These are phyloP conservation scores for Mastomys coucha DNA, from an alignment of 2,113 vertebrate species.

Conservation along the genomic window DNA sequence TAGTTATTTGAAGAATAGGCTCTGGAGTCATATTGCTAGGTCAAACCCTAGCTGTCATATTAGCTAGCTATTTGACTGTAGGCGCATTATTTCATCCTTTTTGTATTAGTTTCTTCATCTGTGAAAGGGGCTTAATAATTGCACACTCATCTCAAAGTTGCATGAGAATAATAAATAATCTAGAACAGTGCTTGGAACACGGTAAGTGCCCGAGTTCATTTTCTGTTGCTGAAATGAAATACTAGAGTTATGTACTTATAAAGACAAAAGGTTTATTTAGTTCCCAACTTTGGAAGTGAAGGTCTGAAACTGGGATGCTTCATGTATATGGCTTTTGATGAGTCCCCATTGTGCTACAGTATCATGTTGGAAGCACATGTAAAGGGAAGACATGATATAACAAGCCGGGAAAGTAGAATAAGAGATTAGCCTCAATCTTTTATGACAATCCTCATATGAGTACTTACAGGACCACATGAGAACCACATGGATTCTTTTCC, in stretches of 20 bases:
- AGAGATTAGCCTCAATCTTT: neutral
- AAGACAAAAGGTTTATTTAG: neutral
- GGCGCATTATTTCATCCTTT: neutral
- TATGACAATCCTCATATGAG: neutral
- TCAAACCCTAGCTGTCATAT: neutral
- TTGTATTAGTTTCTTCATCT: neutral
- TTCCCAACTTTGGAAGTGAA: neutral
- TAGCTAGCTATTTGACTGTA: slow-evolving; percentile 6
- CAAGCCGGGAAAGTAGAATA: neutral
- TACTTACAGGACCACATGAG: neutral
- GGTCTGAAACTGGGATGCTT: neutral
- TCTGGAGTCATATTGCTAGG: neutral
- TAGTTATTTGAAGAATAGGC: neutral
- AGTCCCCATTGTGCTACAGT: neutral
- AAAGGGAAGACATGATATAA: neutral
- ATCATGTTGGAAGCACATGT: neutral
- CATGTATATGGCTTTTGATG: neutral
- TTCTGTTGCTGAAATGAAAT: neutral
- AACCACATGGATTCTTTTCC: neutral
- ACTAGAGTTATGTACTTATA: neutral
- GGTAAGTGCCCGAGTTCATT: neutral
- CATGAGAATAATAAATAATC: neutral
- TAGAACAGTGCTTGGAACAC: neutral
- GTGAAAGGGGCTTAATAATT: slow-evolving; percentile 8
- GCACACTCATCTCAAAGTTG: neutral